Conservation (phyloP, 2,888 invertebrate species). For the Trichopria drosophilae region DNA sequence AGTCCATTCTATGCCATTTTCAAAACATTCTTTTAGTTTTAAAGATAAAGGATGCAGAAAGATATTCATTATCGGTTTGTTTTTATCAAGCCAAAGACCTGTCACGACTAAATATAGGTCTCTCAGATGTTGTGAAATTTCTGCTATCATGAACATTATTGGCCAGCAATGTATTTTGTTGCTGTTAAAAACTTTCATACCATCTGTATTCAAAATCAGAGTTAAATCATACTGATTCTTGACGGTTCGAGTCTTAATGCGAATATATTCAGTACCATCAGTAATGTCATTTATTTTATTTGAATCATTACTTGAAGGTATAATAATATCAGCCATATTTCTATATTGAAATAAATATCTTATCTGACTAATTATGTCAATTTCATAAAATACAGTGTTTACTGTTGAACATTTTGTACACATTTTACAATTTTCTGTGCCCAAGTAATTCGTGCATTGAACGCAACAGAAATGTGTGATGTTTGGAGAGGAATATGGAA, state of each 20-base stretch:
- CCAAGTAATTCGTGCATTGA: slow-evolving; percentile 14
- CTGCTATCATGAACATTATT: slow-evolving; percentile 27
- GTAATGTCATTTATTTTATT: slow-evolving; percentile 22
- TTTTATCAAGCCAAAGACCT: slow-evolving; percentile 24
- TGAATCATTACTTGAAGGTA: not conserved
- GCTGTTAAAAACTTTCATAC: slow-evolving; percentile 23
- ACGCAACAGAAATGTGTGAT: slow-evolving; percentile 26
- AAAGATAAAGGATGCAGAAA: slow-evolving; percentile 23
- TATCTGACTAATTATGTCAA: slow-evolving; percentile 26
- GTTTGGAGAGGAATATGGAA: not conserved
- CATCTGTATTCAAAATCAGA: slow-evolving; percentile 31
- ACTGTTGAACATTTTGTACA: slow-evolving; percentile 23
- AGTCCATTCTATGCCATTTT: slow-evolving; percentile 18
- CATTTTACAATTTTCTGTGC: not conserved
- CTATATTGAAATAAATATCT: slow-evolving; percentile 27
- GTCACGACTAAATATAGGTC: slow-evolving; percentile 19
- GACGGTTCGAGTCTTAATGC: slow-evolving; percentile 21
- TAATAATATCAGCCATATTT: slow-evolving; percentile 21
- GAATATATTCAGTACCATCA: slow-evolving; percentile 31
- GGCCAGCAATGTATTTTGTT: slow-evolving; percentile 24
- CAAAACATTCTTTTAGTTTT: slow-evolving; percentile 20
- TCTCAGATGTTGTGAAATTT: slow-evolving; percentile 23
- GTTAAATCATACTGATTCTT: slow-evolving; percentile 24
- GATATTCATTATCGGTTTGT: slow-evolving; percentile 22
- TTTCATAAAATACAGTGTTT: slow-evolving; percentile 30